phyloP scores from a whole-genome alignment of 2,888 invertebrate genomes.

The Drosophila rubida region DNA sequence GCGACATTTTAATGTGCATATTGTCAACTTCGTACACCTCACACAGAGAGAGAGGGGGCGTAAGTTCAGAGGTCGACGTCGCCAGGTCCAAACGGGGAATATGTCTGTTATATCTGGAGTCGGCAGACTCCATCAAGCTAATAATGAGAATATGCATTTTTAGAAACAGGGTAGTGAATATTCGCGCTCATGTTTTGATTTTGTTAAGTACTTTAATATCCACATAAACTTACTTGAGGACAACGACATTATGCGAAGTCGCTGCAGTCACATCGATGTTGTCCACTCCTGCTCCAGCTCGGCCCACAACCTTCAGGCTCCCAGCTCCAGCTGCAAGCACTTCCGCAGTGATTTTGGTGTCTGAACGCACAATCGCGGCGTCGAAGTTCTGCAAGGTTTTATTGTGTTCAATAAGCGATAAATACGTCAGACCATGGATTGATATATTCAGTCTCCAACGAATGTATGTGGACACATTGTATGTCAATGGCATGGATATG shows the following conservation, averaged over 20 bases:
- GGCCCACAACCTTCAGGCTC: slow-evolving; percentile 94
- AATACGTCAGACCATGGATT: background rate
- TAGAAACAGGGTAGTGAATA: background rate
- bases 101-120: background rate
- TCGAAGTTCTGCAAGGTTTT: slow-evolving; percentile 90
- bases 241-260: slow-evolving; percentile 92
- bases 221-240: slow-evolving; percentile 95
- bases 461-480: too few species aligned
- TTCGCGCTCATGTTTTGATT: slow-evolving; percentile 1
- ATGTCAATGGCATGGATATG: too few species aligned
- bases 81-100: background rate
- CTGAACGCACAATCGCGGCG: slow-evolving; percentile 96
- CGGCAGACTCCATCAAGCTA: background rate
- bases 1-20: slow-evolving; percentile 30
- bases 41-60: background rate
- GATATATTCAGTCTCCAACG: background rate
- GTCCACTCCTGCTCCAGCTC: slow-evolving; percentile 99
- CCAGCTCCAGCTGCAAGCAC: slow-evolving; percentile 90
- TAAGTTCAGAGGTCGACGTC: background rate
- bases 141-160: background rate
- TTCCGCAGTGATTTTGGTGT: slow-evolving; percentile 96
- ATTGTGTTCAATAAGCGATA: slow-evolving; percentile 26
- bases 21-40: slow-evolving; percentile 8
- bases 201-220: background rate
- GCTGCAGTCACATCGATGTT: slow-evolving; percentile 97